Conservation (phyloP, 2,888 invertebrate species). For the Pilophorus perplexus region DNA sequence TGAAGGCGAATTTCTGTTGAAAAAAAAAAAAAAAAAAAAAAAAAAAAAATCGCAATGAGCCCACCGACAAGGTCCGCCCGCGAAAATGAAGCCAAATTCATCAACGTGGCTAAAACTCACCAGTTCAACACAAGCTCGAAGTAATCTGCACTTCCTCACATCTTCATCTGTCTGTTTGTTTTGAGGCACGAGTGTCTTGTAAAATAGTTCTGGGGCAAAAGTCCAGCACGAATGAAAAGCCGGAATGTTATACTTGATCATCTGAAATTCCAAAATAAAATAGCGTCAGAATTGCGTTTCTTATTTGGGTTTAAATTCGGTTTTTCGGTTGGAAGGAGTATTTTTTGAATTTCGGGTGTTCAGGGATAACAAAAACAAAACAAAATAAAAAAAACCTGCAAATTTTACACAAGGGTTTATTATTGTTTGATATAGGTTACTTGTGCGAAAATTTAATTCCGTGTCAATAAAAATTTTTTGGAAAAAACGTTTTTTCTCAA, state of each 20-base stretch:
- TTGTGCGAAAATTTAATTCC: no score
- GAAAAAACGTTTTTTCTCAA: no score
- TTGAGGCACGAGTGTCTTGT: slow-evolving; percentile 8
- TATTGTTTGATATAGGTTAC: no score
- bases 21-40: not conserved
- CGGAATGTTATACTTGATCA: slow-evolving; percentile 35
- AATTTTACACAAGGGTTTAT: no score
- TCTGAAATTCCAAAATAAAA: no score
- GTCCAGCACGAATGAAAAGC: slow-evolving; percentile 34
- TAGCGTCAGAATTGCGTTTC: no score
- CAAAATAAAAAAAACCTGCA: not conserved
- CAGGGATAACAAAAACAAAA: not conserved
- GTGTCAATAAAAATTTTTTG: no score
- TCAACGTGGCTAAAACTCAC: not conserved
- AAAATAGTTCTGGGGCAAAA: slow-evolving; percentile 28
- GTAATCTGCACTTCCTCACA: slow-evolving; percentile 17
- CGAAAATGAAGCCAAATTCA: not conserved
- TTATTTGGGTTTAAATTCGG: no score
- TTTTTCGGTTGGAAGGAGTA: no score
- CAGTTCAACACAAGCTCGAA: slow-evolving; percentile 35
- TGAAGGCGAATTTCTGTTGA: slow-evolving; percentile 28
- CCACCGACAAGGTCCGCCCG: not conserved
- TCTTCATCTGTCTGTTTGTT: slow-evolving; percentile 31
- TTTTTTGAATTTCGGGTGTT: no score
- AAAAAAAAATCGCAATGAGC: no score